Conservation (phyloP, 2,888 invertebrate species). For the Galerucella nymphaeae region DNA sequence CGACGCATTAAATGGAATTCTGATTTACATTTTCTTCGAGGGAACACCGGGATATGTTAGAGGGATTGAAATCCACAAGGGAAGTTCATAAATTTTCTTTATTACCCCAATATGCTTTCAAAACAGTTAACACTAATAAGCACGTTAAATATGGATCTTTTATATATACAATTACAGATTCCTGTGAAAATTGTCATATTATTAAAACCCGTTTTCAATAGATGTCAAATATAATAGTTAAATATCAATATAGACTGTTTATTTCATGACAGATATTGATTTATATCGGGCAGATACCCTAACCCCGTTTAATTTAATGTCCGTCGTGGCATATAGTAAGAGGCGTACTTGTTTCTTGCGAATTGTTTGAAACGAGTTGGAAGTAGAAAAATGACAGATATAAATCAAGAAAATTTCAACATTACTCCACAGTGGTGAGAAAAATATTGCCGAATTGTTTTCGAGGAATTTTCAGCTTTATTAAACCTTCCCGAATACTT, state of each 20-base stretch:
- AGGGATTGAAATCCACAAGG: not conserved
- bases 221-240: too few relatives aligned
- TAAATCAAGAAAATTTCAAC: not conserved
- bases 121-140: not conserved
- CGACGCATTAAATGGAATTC: constrained; percentile 56
- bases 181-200: too few relatives aligned
- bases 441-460: constrained; percentile 18
- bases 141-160: too few relatives aligned
- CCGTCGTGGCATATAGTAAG: too few relatives aligned
- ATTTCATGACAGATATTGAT: too few relatives aligned
- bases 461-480: constrained; percentile 41
- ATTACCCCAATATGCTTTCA: not conserved
- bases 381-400: not conserved
- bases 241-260: too few relatives aligned
- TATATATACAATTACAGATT: too few relatives aligned
- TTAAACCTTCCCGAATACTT: constrained; percentile 49
- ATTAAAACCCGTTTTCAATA: too few relatives aligned
- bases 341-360: too few relatives aligned
- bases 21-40: constrained; percentile 51
- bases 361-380: too few relatives aligned
- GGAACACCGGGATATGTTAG: constrained; percentile 7
- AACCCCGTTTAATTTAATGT: too few relatives aligned
- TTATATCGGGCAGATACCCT: too few relatives aligned
- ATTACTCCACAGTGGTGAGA: constrained; percentile 4
- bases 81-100: constrained; percentile 8